Conservation (phyloP, 2,797 vertebrate species). For the Betta splendens region DNA sequence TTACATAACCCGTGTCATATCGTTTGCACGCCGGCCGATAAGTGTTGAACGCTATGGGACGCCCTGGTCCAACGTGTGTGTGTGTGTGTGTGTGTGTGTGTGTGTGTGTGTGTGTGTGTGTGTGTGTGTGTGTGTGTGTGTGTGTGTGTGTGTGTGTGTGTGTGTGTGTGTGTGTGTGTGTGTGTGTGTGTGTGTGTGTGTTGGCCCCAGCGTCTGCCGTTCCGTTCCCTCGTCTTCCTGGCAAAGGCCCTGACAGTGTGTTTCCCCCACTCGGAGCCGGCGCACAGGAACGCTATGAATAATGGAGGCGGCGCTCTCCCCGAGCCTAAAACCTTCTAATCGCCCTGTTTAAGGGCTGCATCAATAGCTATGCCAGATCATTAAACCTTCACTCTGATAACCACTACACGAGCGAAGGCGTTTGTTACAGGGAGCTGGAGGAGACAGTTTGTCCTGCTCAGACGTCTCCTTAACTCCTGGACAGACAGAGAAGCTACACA, state of each 20-base stretch:
- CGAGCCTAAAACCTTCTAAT: slow-evolving; percentile 70
- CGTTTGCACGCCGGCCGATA: background rate
- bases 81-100: slow-evolving; percentile 39
- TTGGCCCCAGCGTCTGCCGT: slow-evolving; percentile 52
- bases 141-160: slow-evolving; percentile 43
- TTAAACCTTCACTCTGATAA: slow-evolving; percentile 64
- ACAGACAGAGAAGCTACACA: too few relatives aligned
- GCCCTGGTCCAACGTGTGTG: slow-evolving; percentile 5
- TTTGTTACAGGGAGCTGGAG: slow-evolving; percentile 33
- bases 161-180: slow-evolving; percentile 34
- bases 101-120: slow-evolving; percentile 39
- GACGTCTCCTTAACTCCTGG: background rate
- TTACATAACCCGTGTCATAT: slow-evolving; percentile 16
- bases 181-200: slow-evolving; percentile 41
- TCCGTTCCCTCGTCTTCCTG: slow-evolving; percentile 61
- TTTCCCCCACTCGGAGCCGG: slow-evolving; percentile 62
- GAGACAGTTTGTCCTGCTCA: slow-evolving; percentile 16
- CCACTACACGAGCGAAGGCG: slow-evolving; percentile 41
- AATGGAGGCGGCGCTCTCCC: slow-evolving; percentile 70
- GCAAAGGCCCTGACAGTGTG: slow-evolving; percentile 62
- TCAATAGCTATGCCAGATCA: slow-evolving; percentile 64
- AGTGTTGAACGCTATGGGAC: background rate
- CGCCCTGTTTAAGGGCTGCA: slow-evolving; percentile 68
- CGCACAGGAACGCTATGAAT: slow-evolving; percentile 75
- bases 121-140: slow-evolving; percentile 36